phyloP scores from a whole-genome alignment of 2,113 vertebrate genomes.

The Bos taurus region DNA sequence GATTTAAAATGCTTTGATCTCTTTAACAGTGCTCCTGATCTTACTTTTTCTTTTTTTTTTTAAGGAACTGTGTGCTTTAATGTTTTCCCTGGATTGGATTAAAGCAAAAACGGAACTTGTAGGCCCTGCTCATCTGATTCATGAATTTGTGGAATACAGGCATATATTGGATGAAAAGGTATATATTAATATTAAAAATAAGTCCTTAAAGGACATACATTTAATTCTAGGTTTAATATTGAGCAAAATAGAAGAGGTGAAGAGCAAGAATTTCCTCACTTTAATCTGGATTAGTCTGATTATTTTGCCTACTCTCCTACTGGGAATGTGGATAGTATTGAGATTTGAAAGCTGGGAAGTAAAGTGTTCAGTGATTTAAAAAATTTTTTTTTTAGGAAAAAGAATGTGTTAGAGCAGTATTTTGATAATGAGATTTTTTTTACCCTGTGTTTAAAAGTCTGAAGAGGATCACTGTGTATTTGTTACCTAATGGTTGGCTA shows the following conservation, averaged over 20 bases:
- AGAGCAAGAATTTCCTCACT: not conserved
- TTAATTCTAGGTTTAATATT: conserved; percentile 18
- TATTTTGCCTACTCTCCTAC: not conserved
- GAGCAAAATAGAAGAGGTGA: not conserved
- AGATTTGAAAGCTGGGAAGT: not conserved
- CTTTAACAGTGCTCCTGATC: not conserved
- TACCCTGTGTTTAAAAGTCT: conserved; percentile 23
- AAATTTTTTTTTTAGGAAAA: not conserved
- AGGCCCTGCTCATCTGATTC: conserved; percentile 94
- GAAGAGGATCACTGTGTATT: not conserved
- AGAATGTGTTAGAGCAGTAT: not conserved
- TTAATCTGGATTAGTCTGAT: not conserved
- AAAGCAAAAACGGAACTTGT: conserved; percentile 90
- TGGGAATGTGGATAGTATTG: not conserved
- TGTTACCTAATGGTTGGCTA: conserved; percentile 7
- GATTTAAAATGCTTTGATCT: conserved; percentile 6
- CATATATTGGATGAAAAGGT: conserved; percentile 94
- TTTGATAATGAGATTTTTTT: conserved; percentile 31
- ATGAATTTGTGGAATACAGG: conserved; percentile 92
- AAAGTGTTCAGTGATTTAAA: not conserved
- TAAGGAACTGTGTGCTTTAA: conserved; percentile 88
- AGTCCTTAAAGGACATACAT: not conserved
- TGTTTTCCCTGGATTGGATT: conserved; percentile 98
- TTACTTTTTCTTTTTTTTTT: conserved; percentile 64
- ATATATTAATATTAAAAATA: conserved; percentile 32